These are phyloP conservation scores for Drosophila santomea DNA, from an alignment of 1,140 invertebrate genomes.

Conservation along the genomic window DNA sequence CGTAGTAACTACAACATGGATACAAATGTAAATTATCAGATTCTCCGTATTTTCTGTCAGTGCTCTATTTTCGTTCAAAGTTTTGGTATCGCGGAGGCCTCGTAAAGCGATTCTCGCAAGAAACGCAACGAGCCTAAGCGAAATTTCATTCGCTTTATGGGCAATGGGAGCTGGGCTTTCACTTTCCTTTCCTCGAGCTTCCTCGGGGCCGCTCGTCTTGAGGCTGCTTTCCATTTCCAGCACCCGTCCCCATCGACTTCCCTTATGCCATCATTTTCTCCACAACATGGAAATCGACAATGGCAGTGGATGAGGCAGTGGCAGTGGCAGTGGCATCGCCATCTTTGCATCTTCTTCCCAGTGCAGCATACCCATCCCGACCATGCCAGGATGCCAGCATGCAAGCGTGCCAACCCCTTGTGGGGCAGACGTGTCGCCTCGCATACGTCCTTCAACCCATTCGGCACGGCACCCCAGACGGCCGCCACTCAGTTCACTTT, in stretches of 20 bases:
- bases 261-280: not conserved
- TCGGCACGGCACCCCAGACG: conserved; percentile 12
- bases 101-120: conserved; percentile 52
- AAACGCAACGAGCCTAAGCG: conserved; percentile 59
- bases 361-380: conserved; percentile 9
- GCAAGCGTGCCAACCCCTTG: conserved; percentile 36
- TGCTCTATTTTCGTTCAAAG: conserved; percentile 3
- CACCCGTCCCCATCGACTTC: not conserved
- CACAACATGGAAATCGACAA: conserved; percentile 31
- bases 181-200: conserved; percentile 32
- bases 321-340: conserved; percentile 29
- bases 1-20: too few species aligned
- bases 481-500: conserved; percentile 43
- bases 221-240: not conserved
- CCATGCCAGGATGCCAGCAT: conserved; percentile 12
- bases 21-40: too few species aligned
- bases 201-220: conserved; percentile 16
- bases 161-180: conserved; percentile 23
- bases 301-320: conserved; percentile 22
- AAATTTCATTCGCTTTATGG: conserved; percentile 77
- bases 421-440: conserved; percentile 45
- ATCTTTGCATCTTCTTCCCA: conserved; percentile 35
- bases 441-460: conserved; percentile 62
- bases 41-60: conserved; percentile 5
- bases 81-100: conserved; percentile 22